A percentile compares a stretch with the other conserved stretches of the same genome.
phyloP scores from a whole-genome alignment of 2,113 vertebrate species.

The Macquaria australasica region DNA sequence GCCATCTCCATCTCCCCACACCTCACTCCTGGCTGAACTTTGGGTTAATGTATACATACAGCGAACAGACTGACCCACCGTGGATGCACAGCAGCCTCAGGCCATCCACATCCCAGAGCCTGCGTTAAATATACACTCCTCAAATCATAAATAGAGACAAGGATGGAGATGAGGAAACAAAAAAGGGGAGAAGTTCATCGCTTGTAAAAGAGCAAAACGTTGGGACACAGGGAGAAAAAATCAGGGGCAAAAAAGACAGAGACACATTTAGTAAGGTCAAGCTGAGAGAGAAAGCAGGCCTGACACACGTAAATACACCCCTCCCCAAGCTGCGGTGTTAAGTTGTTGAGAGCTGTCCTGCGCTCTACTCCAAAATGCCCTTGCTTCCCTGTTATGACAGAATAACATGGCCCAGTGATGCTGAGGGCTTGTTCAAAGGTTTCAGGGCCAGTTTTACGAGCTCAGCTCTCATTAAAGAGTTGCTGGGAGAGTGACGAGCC shows the following conservation, averaged over 20 bases:
- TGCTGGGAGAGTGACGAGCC: conserved; percentile 71
- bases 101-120: conserved; percentile 29
- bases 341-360: conserved; percentile 67
- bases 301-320: conserved; percentile 43
- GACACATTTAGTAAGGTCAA: conserved; percentile 35
- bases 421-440: conserved; percentile 67
- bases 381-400: conserved; percentile 39
- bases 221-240: neutral
- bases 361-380: conserved; percentile 22
- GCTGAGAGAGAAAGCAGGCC: conserved; percentile 55
- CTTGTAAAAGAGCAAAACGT: neutral
- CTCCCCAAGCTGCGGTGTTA: conserved; percentile 51
- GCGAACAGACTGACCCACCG: conserved; percentile 37
- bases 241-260: neutral
- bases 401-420: conserved; percentile 62
- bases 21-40: conserved; percentile 72
- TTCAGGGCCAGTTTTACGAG: conserved; percentile 66
- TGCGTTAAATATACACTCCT: conserved; percentile 45
- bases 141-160: conserved; percentile 43
- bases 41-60: conserved; percentile 67
- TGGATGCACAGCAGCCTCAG: conserved; percentile 43
- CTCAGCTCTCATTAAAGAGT: conserved; percentile 76
- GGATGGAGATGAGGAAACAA: neutral
- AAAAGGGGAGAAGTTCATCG: neutral
- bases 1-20: conserved; percentile 32